Percentiles rank a stretch among this genome's conserved stretches.
Conservation (phyloP, 2,113 vertebrate genomes). For the Colinus virginianus region DNA sequence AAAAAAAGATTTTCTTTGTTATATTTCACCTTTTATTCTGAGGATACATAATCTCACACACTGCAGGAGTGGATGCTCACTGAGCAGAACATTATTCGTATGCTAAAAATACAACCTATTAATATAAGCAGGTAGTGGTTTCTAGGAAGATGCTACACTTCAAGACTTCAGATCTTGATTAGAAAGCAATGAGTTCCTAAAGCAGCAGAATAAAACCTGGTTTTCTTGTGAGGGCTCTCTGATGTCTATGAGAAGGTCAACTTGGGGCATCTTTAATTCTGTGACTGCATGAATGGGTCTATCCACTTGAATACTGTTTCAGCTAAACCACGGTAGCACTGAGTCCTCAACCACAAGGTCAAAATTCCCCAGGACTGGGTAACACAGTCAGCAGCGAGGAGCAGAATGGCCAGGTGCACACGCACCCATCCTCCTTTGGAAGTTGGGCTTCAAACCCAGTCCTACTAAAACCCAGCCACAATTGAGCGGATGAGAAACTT, state of each 20-base stretch:
- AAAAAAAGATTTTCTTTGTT: background rate
- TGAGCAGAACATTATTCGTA: background rate
- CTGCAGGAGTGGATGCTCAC: background rate
- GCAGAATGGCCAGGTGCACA: background rate
- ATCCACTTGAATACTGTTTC: background rate
- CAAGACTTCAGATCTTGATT: background rate
- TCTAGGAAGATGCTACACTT: background rate
- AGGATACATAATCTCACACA: background rate
- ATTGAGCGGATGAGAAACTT: fast-evolving
- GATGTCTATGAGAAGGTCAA: background rate
- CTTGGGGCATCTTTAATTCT: background rate
- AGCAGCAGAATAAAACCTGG: background rate
- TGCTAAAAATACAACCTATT: constrained; percentile 9
- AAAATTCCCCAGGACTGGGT: background rate
- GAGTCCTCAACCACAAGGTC: background rate
- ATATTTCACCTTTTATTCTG: background rate
- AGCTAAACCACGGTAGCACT: background rate
- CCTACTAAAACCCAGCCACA: background rate
- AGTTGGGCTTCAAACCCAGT: background rate
- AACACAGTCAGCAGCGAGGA: fast-evolving
- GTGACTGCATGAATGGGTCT: background rate
- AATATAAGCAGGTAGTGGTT: background rate
- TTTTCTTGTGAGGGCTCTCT: background rate
- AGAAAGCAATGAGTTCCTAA: background rate
- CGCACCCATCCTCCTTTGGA: background rate